These are phyloP conservation scores for Cololabis saira DNA, from an alignment of 2,113 vertebrate genomes.

Conservation along the genomic window DNA sequence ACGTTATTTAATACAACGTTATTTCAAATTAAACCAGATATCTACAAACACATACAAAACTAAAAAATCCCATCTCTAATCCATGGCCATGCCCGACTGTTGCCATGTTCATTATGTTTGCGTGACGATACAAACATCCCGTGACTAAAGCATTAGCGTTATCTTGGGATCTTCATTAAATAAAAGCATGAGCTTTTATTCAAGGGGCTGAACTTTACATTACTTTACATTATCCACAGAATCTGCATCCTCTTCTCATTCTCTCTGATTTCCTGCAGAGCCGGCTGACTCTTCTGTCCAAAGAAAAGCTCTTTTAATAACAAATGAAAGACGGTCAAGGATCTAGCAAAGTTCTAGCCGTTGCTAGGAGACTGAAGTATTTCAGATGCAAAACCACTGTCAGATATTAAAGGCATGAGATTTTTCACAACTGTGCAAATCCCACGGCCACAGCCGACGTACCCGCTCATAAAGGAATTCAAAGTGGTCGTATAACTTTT, in stretches of 20 bases:
- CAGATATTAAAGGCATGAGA: conserved; percentile 8
- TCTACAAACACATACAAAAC: too few species aligned
- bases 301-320: neutral
- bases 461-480: neutral
- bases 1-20: too few species aligned
- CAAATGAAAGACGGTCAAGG: neutral
- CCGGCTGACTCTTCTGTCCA: neutral
- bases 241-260: neutral
- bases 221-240: too few species aligned
- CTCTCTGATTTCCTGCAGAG: neutral
- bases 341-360: neutral
- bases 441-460: neutral
- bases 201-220: too few species aligned
- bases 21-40: too few species aligned
- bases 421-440: neutral
- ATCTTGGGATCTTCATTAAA: too few species aligned
- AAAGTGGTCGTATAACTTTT: neutral
- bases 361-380: neutral
- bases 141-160: too few species aligned
- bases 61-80: too few species aligned
- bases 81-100: too few species aligned
- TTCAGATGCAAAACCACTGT: neutral
- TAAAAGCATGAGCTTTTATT: too few species aligned
- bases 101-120: too few species aligned
- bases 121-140: too few species aligned